These are phyloP conservation scores for Portevinia maculata DNA, from an alignment of 2,888 invertebrate species.

Conservation along the genomic window DNA sequence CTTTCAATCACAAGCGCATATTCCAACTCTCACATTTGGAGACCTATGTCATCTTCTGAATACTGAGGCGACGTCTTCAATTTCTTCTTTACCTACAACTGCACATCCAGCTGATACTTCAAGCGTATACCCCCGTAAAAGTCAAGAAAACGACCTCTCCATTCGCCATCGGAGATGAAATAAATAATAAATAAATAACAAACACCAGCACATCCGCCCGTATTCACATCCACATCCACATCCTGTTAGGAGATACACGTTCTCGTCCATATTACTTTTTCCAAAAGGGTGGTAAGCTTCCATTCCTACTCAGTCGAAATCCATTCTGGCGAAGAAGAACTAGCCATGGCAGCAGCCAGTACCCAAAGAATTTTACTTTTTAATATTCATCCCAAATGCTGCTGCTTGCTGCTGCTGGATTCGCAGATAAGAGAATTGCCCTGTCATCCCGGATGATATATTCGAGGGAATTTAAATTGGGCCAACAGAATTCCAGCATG, in stretches of 20 bases:
- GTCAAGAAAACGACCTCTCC: constrained; percentile 16
- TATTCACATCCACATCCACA: constrained; percentile 22
- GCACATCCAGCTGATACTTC: constrained; percentile 33
- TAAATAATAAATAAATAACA: constrained; percentile 72
- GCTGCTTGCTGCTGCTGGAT: constrained; percentile 80
- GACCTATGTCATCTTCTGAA: no score
- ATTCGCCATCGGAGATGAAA: constrained; percentile 46
- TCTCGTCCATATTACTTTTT: constrained; percentile 21
- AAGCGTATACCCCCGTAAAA: neutral
- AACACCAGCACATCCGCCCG: constrained; percentile 53
- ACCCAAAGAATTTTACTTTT: constrained; percentile 65
- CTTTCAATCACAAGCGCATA: no score
- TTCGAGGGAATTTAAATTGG: constrained; percentile 84
- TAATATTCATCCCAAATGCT: constrained; percentile 74
- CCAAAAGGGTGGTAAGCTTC: constrained; percentile 39
- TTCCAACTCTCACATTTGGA: no score
- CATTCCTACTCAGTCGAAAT: constrained; percentile 28
- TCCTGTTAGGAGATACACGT: constrained; percentile 10
- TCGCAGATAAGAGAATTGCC: constrained; percentile 87
- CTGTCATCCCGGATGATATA: constrained; percentile 88
- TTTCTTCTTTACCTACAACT: neutral
- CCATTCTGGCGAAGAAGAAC: constrained; percentile 42
- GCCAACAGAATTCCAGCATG: constrained; percentile 74
- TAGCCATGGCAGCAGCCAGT: constrained; percentile 47
- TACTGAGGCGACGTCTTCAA: no score